These are phyloP conservation scores for Microctonus brassicae DNA, from an alignment of 2,888 invertebrate species.

Conservation along the genomic window DNA sequence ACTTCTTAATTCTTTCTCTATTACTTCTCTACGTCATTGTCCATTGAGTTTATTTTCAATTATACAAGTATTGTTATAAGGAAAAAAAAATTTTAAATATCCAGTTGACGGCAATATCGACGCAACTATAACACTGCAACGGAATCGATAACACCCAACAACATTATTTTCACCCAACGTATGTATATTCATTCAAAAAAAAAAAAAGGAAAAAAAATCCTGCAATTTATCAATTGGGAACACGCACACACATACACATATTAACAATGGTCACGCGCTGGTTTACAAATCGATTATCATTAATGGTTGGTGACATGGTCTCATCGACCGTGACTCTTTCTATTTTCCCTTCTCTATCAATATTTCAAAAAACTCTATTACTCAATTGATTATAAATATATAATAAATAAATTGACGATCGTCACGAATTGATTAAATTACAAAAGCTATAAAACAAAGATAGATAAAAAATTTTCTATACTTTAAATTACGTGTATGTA, in stretches of 20 bases:
- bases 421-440: too few relatives aligned
- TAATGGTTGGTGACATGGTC: neutral
- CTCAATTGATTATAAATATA: too few relatives aligned
- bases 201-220: too few relatives aligned
- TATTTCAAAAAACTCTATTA: too few relatives aligned
- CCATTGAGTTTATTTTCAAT: too few relatives aligned
- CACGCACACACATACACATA: neutral
- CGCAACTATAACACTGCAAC: too few relatives aligned
- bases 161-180: neutral
- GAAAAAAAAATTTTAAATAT: too few relatives aligned
- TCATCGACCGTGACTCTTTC: neutral
- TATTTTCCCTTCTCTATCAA: neutral
- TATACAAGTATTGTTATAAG: too few relatives aligned
- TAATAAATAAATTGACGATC: too few relatives aligned
- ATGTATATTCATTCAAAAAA: neutral
- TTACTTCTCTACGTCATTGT: too few relatives aligned
- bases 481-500: neutral
- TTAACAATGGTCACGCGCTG: neutral
- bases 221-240: constrained; percentile 33
- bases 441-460: too few relatives aligned
- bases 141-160: constrained; percentile 52
- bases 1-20: neutral
- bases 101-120: too few relatives aligned
- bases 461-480: constrained; percentile 10
- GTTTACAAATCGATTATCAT: neutral